Percentiles rank a stretch among this genome's conserved stretches.
phyloP scores from a whole-genome alignment of 2,113 vertebrate genomes.

The Corydoras maculifer region DNA sequence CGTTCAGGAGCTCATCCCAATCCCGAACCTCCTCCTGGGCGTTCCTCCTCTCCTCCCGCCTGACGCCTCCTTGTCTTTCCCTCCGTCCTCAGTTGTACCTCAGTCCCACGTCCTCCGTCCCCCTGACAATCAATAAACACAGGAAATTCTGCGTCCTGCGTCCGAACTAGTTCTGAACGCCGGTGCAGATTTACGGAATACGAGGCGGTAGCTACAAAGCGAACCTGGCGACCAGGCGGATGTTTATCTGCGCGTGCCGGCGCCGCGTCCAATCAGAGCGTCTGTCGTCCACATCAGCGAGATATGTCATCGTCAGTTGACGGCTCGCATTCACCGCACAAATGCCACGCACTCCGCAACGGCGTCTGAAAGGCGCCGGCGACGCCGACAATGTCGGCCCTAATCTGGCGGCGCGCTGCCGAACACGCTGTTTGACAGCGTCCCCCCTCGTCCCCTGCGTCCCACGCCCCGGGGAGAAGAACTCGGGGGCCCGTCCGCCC shows the following conservation, averaged over 20 bases:
- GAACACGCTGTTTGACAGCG: slow-evolving; percentile 44
- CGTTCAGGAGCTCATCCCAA: too few relatives aligned
- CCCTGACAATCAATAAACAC: too few relatives aligned
- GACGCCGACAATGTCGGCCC: slow-evolving; percentile 31
- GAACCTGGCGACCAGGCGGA: slow-evolving; percentile 52
- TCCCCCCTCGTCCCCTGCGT: slow-evolving; percentile 55
- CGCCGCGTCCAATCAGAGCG: slow-evolving; percentile 5
- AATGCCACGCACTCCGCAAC: slow-evolving; percentile 36
- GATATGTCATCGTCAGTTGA: slow-evolving; percentile 13
- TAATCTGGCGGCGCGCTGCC: slow-evolving; percentile 32
- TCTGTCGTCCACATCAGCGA: slow-evolving; percentile 5
- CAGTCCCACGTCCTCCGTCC: too few relatives aligned
- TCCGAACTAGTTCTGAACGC: too few relatives aligned
- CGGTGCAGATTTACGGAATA: too few relatives aligned
- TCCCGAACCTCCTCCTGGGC: too few relatives aligned
- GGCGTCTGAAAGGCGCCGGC: slow-evolving; percentile 15
- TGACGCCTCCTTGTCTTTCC: too few relatives aligned
- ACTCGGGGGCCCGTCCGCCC: slow-evolving; percentile 45
- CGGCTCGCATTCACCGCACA: slow-evolving; percentile 31
- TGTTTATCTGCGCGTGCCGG: too few relatives aligned
- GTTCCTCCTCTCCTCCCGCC: too few relatives aligned
- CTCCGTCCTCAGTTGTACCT: too few relatives aligned
- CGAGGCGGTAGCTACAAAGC: too few relatives aligned
- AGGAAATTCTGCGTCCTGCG: too few relatives aligned
- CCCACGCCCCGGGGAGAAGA: slow-evolving; percentile 19